A percentile compares a stretch with the other conserved stretches of the same genome.
These are phyloP conservation scores for Euzophera pinguis DNA, from an alignment of 2,888 invertebrate species.

Conservation along the genomic window DNA sequence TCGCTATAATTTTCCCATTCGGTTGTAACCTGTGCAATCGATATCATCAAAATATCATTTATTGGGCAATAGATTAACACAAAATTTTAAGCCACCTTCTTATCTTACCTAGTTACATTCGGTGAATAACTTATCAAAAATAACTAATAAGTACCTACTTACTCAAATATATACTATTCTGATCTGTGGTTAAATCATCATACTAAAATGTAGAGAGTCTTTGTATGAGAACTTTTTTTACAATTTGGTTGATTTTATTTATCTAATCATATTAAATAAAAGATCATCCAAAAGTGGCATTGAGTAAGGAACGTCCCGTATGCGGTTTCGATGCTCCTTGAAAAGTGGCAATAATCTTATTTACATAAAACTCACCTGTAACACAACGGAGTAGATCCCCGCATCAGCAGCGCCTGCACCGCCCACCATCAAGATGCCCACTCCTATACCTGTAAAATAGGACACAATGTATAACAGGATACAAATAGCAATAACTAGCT, in stretches of 20 bases:
- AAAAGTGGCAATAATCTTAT: not conserved
- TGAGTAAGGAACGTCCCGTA: too few relatives aligned
- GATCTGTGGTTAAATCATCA: too few relatives aligned
- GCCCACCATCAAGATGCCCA: constrained; percentile 84
- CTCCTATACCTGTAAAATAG: constrained; percentile 70
- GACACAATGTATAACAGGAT: not conserved
- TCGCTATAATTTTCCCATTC: not conserved
- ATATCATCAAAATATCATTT: not conserved
- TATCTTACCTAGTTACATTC: too few relatives aligned
- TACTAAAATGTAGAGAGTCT: too few relatives aligned
- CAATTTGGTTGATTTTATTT: too few relatives aligned
- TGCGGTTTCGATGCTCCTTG: too few relatives aligned
- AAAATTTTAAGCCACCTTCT: not conserved
- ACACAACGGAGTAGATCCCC: constrained; percentile 82
- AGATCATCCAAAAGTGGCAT: too few relatives aligned
- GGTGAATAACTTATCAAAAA: too few relatives aligned
- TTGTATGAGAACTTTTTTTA: too few relatives aligned
- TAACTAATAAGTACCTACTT: too few relatives aligned
- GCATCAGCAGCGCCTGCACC: constrained; percentile 78
- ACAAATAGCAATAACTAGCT: not conserved
- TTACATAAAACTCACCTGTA: constrained; percentile 80
- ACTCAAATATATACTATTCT: too few relatives aligned
- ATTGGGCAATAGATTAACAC: not conserved
- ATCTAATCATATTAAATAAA: too few relatives aligned
- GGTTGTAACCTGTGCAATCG: not conserved